Evolutionary conservation across 2,888 invertebrate species (phyloP).

Genomic region (Celastrina argiolus): DNA sequence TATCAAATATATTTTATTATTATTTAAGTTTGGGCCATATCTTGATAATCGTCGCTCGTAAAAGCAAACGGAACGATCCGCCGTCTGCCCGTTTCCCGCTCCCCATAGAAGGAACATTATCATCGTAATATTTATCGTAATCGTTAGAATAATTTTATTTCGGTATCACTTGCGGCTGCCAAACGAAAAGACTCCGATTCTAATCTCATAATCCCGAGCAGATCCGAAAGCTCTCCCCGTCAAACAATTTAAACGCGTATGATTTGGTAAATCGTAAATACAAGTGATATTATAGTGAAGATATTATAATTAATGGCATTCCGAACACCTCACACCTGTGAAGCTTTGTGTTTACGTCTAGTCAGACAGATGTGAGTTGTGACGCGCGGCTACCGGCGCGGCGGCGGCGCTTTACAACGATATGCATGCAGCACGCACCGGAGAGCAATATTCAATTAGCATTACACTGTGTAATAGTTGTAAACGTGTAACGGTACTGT

Average conservation of each 20-base stretch:
- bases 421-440: too few species aligned
- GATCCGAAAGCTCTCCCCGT: background rate
- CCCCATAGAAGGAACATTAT: background rate
- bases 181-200: background rate
- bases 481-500: too few species aligned
- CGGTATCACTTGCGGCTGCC: background rate
- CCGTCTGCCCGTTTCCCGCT: background rate
- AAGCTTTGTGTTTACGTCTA: too few species aligned
- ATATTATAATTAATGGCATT: background rate
- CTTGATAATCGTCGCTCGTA: background rate
- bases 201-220: background rate
- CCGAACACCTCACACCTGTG: background rate
- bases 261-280: too few species aligned
- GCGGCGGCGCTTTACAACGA: too few species aligned
- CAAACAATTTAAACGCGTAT: background rate
- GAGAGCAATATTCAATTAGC: too few species aligned
- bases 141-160: slow-evolving; percentile 9
- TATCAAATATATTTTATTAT: background rate
- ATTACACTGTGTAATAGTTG: too few species aligned
- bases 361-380: too few species aligned
- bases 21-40: background rate
- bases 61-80: background rate
- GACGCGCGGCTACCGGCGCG: too few species aligned
- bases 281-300: too few species aligned
- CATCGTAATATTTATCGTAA: background rate